Conservation (phyloP, 2,797 vertebrate species). For the Rhadinocentrus ornatus region DNA sequence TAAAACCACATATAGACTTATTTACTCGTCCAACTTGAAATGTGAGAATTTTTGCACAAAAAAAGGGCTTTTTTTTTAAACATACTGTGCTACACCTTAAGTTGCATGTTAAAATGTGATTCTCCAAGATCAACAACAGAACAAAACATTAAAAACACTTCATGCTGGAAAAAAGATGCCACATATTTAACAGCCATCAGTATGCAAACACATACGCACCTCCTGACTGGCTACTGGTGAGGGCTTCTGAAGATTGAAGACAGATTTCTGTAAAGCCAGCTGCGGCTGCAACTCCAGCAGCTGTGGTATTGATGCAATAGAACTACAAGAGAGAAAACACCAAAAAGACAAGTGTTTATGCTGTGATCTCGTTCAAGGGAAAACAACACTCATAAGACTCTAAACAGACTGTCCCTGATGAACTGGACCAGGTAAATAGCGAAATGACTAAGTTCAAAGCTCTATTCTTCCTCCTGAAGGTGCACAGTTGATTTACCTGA, state of each 20-base stretch:
- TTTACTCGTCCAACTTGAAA: background rate
- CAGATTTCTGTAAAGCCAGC: slow-evolving; percentile 99
- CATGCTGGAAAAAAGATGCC: background rate
- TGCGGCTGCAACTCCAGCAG: slow-evolving; percentile 97
- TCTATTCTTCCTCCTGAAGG: slow-evolving; percentile 4
- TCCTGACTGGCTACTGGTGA: slow-evolving; percentile 92
- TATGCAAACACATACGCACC: slow-evolving; percentile 76
- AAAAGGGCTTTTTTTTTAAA: too few species aligned
- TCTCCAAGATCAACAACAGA: background rate
- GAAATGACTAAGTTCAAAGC: slow-evolving; percentile 7
- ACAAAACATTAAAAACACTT: background rate
- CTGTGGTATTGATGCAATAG: slow-evolving; percentile 94
- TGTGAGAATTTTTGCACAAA: background rate
- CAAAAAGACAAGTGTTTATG: background rate
- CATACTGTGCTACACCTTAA: too few species aligned
- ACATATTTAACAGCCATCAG: background rate
- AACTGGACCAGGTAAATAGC: background rate
- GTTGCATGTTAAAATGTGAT: background rate
- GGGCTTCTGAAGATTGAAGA: slow-evolving; percentile 99
- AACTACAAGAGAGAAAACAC: slow-evolving; percentile 81
- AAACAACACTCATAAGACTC: background rate
- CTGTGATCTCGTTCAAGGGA: background rate
- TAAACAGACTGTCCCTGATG: background rate
- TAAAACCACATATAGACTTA: background rate
- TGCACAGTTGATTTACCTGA: background rate